These are phyloP conservation scores for Pseudotriccus pelzelni DNA, from an alignment of 2,797 vertebrate genomes.

Conservation along the genomic window DNA sequence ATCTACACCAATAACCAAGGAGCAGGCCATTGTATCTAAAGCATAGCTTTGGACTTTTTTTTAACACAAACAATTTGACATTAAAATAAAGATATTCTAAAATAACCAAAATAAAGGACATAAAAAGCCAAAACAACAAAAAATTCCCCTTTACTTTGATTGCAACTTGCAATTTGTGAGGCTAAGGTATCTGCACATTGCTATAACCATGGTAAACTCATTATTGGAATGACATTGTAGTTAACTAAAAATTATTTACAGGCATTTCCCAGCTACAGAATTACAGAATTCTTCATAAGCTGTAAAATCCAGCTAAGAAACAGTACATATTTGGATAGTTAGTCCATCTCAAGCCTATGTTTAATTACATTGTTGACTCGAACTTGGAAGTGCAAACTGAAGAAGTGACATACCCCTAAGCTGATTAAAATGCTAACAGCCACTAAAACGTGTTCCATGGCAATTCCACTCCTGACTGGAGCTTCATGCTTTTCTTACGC, in stretches of 20 bases:
- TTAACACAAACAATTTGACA: neutral
- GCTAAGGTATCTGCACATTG: neutral
- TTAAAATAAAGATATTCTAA: neutral
- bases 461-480: neutral
- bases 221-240: neutral
- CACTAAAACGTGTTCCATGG: rapidly evolving
- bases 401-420: neutral
- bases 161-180: neutral
- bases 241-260: constrained; percentile 1
- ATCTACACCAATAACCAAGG: neutral
- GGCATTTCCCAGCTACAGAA: neutral
- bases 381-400: neutral
- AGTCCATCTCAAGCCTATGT: neutral
- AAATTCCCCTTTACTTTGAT: neutral
- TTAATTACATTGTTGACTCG: constrained; percentile 1
- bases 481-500: neutral
- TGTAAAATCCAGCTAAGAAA: neutral
- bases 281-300: neutral
- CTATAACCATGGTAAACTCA: neutral
- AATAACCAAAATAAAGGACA: neutral
- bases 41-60: neutral
- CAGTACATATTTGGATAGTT: neutral
- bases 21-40: neutral
- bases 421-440: neutral
- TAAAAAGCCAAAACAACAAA: neutral